Conservation (phyloP, 2,113 vertebrate species). For the Ondatra zibethicus region DNA sequence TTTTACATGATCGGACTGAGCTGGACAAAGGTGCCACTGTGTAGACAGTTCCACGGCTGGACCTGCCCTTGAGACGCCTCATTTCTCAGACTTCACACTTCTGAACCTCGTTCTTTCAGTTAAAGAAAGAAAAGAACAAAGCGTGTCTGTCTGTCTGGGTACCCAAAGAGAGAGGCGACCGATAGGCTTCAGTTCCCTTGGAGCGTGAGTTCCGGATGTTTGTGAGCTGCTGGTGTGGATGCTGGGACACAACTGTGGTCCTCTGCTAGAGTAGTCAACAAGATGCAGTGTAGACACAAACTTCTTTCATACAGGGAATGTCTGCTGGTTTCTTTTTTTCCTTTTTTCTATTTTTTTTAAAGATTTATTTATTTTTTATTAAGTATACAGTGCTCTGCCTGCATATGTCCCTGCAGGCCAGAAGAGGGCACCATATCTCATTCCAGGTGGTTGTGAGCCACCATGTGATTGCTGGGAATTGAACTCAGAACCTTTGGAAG, state of each 20-base stretch:
- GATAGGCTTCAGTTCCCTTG: not conserved
- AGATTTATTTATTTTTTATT: too few relatives aligned
- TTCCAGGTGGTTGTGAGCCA: too few relatives aligned
- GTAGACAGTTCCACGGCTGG: not conserved
- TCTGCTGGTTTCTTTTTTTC: not conserved
- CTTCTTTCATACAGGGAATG: not conserved
- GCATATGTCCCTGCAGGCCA: too few relatives aligned
- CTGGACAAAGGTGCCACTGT: not conserved
- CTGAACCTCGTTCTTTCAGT: not conserved
- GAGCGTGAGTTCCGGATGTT: not conserved
- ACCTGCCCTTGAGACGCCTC: not conserved
- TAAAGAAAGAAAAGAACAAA: not conserved
- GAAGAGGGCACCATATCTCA: too few relatives aligned
- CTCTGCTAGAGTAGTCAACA: too few relatives aligned
- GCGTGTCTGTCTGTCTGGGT: not conserved
- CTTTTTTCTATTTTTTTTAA: too few relatives aligned
- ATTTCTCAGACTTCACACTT: not conserved
- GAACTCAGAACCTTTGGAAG: too few relatives aligned
- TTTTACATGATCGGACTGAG: not conserved
- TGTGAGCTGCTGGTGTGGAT: not conserved
- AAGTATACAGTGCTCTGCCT: too few relatives aligned
- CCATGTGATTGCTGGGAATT: too few relatives aligned
- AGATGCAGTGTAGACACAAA: too few relatives aligned
- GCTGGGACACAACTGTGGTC: not conserved
- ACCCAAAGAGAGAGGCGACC: not conserved